Percentiles rank a stretch among this genome's conserved stretches.
These are phyloP conservation scores for Peromyscus polionotus DNA, from an alignment of 2,113 vertebrate species.

Conservation along the genomic window DNA sequence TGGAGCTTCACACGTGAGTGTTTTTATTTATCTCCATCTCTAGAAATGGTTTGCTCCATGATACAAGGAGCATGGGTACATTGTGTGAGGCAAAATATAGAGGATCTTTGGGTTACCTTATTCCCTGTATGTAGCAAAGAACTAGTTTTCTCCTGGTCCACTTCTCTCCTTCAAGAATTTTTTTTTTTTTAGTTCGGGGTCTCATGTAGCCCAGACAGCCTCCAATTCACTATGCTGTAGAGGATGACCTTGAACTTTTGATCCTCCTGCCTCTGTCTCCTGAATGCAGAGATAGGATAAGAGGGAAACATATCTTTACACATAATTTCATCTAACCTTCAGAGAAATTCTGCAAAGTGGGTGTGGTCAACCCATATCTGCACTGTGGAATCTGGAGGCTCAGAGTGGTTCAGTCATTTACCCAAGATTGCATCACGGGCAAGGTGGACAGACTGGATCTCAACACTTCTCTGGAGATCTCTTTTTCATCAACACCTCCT, in stretches of 20 bases:
- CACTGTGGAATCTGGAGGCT: neutral
- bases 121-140: neutral
- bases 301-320: neutral
- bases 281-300: too few relatives aligned
- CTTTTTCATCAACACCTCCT: neutral
- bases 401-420: neutral
- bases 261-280: neutral
- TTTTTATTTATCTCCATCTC: neutral
- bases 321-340: neutral
- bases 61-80: too few relatives aligned
- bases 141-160: neutral
- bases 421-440: neutral
- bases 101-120: neutral
- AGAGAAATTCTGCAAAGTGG: constrained; percentile 10
- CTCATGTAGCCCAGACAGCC: neutral
- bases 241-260: neutral
- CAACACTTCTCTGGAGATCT: neutral
- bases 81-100: neutral
- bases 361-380: neutral
- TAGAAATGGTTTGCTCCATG: neutral
- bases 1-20: neutral
- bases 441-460: neutral
- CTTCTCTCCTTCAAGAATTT: neutral
- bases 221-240: too few relatives aligned
- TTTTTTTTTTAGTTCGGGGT: neutral